phyloP scores from a whole-genome alignment of 2,888 invertebrate genomes.

The Pterostichus niger region DNA sequence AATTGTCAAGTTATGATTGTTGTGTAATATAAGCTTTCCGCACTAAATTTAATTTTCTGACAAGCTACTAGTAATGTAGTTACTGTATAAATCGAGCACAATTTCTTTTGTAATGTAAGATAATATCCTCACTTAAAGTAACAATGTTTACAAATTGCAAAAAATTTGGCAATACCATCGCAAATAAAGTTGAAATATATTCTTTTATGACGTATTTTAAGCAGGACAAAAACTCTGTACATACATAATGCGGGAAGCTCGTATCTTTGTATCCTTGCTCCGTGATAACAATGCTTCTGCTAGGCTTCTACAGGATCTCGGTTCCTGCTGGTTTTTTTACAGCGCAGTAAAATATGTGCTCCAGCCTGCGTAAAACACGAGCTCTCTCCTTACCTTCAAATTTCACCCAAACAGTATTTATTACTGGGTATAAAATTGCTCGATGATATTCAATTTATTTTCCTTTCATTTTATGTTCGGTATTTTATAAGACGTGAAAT shows the following conservation, averaged over 20 bases:
- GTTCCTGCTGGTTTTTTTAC: conserved; percentile 31
- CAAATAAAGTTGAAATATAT: conserved; percentile 12
- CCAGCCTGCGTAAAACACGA: conserved; percentile 18
- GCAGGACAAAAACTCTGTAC: conserved; percentile 13
- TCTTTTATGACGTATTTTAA: conserved; percentile 20
- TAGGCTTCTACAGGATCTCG: conserved; percentile 1
- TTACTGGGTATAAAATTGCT: conserved; percentile 32
- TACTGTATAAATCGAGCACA: too few species aligned
- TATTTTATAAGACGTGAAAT: conserved; percentile 28
- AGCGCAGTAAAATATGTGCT: conserved; percentile 36
- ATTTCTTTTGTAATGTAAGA: too few species aligned
- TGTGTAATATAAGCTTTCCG: too few species aligned
- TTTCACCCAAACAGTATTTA: conserved; percentile 34
- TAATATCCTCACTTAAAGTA: neutral
- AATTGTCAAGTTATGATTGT: too few species aligned
- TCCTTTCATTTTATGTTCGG: conserved; percentile 15
- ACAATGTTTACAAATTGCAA: conserved; percentile 29
- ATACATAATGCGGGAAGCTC: conserved; percentile 24
- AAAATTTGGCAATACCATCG: neutral
- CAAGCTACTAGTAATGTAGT: too few species aligned
- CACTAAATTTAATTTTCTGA: too few species aligned
- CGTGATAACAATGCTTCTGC: conserved; percentile 36
- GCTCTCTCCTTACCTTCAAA: conserved; percentile 11
- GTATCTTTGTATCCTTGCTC: conserved; percentile 34
- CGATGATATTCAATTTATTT: conserved; percentile 46